These are phyloP conservation scores for Suncus etruscus DNA, from an alignment of 2,113 vertebrate species.

Conservation along the genomic window DNA sequence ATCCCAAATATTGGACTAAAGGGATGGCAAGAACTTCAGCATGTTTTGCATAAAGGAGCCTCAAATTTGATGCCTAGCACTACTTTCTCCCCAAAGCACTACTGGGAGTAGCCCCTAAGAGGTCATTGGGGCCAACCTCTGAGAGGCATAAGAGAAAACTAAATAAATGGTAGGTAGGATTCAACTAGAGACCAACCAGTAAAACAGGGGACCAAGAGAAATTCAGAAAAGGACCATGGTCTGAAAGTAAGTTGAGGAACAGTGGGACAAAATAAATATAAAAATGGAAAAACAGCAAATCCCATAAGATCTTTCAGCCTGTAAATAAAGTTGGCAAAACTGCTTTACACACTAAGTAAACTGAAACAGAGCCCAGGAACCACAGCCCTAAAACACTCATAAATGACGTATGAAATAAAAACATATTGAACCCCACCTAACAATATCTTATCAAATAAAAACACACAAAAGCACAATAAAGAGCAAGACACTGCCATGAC, in stretches of 20 bases:
- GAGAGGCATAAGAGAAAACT: too few species aligned
- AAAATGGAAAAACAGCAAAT: conserved; percentile 43
- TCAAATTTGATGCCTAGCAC: too few species aligned
- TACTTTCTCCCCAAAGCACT: too few species aligned
- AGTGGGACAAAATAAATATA: conserved; percentile 31
- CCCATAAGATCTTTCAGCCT: neutral
- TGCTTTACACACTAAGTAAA: neutral
- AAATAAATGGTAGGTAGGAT: too few species aligned
- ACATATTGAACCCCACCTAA: neutral
- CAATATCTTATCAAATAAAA: neutral
- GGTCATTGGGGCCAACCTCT: too few species aligned
- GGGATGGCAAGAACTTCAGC: too few species aligned
- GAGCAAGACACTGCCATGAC: too few species aligned
- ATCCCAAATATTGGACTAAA: neutral
- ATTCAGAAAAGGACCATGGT: too few species aligned
- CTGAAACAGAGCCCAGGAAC: neutral
- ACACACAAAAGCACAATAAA: neutral
- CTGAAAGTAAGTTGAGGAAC: neutral
- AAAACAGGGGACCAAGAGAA: too few species aligned
- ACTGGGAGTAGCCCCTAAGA: too few species aligned
- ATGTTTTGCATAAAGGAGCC: too few species aligned
- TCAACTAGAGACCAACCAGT: too few species aligned
- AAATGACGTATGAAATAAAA: neutral
- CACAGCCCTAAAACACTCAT: neutral
- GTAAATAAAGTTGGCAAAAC: neutral